Base-by-base conservation (phyloP, 2,888 invertebrate genomes). In the Cetonia aurata region DNA sequence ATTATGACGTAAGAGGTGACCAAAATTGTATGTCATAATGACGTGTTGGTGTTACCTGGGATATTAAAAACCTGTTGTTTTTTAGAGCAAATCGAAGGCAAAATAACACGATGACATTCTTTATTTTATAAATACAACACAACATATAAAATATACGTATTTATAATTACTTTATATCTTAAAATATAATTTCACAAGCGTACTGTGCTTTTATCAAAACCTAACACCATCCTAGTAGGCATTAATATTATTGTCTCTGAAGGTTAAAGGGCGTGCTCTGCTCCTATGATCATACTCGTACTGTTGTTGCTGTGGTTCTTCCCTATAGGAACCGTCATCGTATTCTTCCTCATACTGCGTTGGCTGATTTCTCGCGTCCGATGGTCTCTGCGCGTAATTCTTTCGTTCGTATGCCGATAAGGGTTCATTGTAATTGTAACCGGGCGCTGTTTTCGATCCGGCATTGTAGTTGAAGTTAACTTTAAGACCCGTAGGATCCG, bases 401-500 rank as follows among this genome's bases (percentile, higher is more conserved):
- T 71, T 31, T 55, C 68, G 71, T 19, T 71, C 71, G 19, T 68
- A 71, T 3, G 70, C 41, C 8, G 69, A 59, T 25, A 69, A 59
- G 12, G 67, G 71, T 44, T 76, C 75, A 50, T 79, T 74, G 69
- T 78, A 77, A 56, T 76, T 77, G 50, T 79, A 78, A 48, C 79
- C 79, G 12, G 80, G 80, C 25, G 80, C 75, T 15, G 78, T 79
- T 71, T 81, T 80, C 0, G 83, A 79, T 8, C 84, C 84, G 41
- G 85, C 83, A 68, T 84, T 83, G 74, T 85, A 85, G 69, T 85
- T 85, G 69, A 79, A 83, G 74, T 85, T 85, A 1, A 85, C 83
- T 78, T 83, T 84, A 9, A 85, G 73, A 12, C 85, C 85, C 1
- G 84, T 85, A 0, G 85, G 84, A 72, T 85, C 85, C 0, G 84